Evolutionary conservation across 2,113 vertebrate species (phyloP), one percentile per base, ranked within the genome.

Genomic region (Rhinoderma darwinii): DNA sequence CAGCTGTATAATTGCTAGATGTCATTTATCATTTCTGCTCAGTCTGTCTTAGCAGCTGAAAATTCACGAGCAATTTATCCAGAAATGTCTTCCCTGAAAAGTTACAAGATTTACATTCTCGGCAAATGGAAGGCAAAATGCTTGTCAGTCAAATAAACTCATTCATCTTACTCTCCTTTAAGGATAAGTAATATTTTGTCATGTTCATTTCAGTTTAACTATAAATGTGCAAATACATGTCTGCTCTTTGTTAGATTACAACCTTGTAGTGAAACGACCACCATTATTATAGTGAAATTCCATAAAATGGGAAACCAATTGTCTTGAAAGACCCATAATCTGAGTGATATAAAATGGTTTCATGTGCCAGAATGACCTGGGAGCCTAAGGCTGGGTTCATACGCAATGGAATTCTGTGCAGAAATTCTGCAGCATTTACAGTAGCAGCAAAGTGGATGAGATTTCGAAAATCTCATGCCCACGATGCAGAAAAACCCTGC

Each of bases 21-120:
- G 70, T 54, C 83, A 75, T 84, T 76, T 84, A 76, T 84, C 72
- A 84, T 84, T 76, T 76, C 82, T 84, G 43, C 61, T 22, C 72
- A 84, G 51, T 12, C 51, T 76, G 70, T 61, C 72, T 76, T 76
- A 68, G 63, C 43, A 68, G 80, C 43, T 82, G 14, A 68, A 50
- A 66, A 68, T 27, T 20, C 41, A n/a, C 61, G 68, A 82, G 80
- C 80, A 82, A 68, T 82, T 82, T 82, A 39, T 68, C 27, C 35
- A 47, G 25, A 68, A 18, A 66, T 68, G 22, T 82, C 37, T 47
- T 66, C 39, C 30, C 25, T 44, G 59, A 27, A 68, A 68, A 47
- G 61, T 82, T 50, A 76, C 37, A 79, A 32, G 25, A 61, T 61
- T 61, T 41, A 61, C 41, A 61, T 61, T 56, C 14, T 37, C 32